Conservation (phyloP, 23 tunicate genomes). For the Ciona savignyi region DNA sequence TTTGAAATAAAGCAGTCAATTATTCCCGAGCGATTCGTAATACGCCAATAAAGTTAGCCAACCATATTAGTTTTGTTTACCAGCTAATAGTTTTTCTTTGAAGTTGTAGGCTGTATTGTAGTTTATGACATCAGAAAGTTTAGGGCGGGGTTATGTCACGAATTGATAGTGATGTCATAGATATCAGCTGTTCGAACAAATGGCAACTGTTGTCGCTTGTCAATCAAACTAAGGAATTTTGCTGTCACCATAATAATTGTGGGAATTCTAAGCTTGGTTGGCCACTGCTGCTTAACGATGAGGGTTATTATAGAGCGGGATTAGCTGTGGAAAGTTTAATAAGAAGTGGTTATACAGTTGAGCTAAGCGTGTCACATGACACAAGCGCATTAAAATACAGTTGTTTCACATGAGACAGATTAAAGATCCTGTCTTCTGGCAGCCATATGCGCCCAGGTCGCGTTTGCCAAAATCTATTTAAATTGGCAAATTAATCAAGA, state of each 20-base stretch:
- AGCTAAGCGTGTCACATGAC: neutral
- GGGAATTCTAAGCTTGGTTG: neutral
- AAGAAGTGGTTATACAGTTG: too few relatives aligned
- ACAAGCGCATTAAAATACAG: neutral
- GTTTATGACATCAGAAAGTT: neutral
- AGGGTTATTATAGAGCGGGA: too few relatives aligned
- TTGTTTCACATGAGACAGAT: too few relatives aligned
- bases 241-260: neutral
- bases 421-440: too few relatives aligned
- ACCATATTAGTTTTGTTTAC: too few relatives aligned
- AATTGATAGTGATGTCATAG: neutral
- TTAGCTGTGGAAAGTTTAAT: neutral
- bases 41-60: too few relatives aligned
- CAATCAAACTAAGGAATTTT: neutral
- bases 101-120: neutral
- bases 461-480: too few relatives aligned
- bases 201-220: conserved; percentile 3
- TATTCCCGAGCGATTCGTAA: neutral
- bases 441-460: too few relatives aligned
- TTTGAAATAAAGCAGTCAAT: neutral
- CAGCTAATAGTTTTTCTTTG: too few relatives aligned
- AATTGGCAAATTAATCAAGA: too few relatives aligned
- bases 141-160: conserved; percentile 2
- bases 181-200: conserved; percentile 8
- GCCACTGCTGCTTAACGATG: too few relatives aligned